Conservation (phyloP, 1,140 invertebrate species). For the Himalopsyche phryganea region DNA sequence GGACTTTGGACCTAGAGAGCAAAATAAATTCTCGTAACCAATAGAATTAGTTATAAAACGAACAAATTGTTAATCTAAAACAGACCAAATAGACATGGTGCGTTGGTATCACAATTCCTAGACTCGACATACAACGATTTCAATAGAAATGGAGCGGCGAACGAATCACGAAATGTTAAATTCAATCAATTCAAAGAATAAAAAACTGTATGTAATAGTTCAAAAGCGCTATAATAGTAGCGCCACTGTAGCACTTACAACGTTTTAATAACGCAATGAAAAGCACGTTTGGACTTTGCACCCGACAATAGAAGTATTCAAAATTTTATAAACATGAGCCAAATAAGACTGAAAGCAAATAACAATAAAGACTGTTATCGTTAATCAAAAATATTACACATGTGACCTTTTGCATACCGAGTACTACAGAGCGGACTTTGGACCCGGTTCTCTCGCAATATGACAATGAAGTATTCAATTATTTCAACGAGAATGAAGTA, state of each 20-base stretch:
- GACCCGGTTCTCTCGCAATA: slow-evolving; percentile 13
- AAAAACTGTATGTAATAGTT: not conserved
- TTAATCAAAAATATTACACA: not conserved
- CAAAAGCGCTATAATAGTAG: not conserved
- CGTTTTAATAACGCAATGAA: not conserved
- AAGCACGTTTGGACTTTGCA: not conserved
- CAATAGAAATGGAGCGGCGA: no score
- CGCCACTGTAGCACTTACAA: not conserved
- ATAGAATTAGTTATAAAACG: no score
- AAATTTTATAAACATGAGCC: not conserved
- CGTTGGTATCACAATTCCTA: not conserved
- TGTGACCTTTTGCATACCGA: not conserved
- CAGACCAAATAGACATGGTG: not conserved
- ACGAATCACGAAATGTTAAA: not conserved
- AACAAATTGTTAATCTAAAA: not conserved
- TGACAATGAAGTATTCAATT: slow-evolving; percentile 19
- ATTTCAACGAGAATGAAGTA: slow-evolving; percentile 7
- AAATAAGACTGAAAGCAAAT: not conserved
- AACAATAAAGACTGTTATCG: not conserved
- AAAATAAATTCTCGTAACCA: no score
- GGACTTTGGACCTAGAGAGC: no score
- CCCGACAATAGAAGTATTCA: not conserved
- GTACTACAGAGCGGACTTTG: slow-evolving; percentile 10
- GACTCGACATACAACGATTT: not conserved
- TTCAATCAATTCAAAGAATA: not conserved